A percentile compares a stretch with the other conserved stretches of the same genome.
phyloP scores from a whole-genome alignment of 2,113 vertebrate species.

The Psilopsiagon aurifrons region DNA sequence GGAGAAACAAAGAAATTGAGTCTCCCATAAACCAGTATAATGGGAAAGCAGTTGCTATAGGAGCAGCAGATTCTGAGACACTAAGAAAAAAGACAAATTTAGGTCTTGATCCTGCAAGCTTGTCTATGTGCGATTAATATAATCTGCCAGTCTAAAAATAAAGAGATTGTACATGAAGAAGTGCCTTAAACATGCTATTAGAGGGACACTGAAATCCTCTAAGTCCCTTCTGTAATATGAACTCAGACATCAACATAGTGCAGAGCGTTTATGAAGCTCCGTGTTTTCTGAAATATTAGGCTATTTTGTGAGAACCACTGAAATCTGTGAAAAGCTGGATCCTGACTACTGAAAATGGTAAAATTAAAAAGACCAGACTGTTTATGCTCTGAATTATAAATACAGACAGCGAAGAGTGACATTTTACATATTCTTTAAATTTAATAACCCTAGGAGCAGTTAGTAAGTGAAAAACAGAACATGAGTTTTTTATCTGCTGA shows the following conservation, averaged over 20 bases:
- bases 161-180: not conserved
- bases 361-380: not conserved
- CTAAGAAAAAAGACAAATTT: not conserved
- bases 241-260: not conserved
- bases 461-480: constrained; percentile 10
- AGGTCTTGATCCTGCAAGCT: not conserved
- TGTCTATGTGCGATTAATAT: not conserved
- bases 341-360: not conserved
- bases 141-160: not conserved
- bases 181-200: not conserved
- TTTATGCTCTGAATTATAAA: constrained; percentile 11
- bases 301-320: not conserved
- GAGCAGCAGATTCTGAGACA: not conserved
- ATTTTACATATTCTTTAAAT: constrained; percentile 23
- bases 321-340: not conserved
- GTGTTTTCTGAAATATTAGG: not conserved
- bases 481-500: not conserved
- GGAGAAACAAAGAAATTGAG: not conserved
- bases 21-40: not conserved
- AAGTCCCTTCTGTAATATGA: not conserved
- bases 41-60: not conserved
- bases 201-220: not conserved
- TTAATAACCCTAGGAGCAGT: constrained; percentile 3
- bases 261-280: not conserved
- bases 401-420: not conserved